These are phyloP conservation scores for Aphelenchoides avenae DNA, from an alignment of 1,140 invertebrate genomes.

Conservation along the genomic window DNA sequence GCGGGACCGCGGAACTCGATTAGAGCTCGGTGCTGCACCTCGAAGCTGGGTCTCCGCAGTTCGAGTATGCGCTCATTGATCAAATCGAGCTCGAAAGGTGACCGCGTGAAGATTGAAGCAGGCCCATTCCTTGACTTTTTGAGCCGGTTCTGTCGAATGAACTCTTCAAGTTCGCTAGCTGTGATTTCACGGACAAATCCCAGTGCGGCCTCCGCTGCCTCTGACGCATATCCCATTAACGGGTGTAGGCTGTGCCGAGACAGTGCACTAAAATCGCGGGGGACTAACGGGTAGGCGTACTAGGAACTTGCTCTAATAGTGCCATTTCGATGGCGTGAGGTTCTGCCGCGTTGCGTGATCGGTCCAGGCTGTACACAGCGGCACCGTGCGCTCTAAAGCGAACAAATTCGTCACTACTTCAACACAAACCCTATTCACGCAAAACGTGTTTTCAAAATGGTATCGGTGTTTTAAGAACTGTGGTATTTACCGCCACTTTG, in stretches of 20 bases:
- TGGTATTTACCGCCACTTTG: neutral
- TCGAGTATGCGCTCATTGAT: slow-evolving; percentile 39
- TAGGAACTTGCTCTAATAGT: slow-evolving; percentile 21
- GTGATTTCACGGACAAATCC: slow-evolving; percentile 41
- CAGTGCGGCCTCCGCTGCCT: slow-evolving; percentile 22
- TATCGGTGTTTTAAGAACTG: neutral
- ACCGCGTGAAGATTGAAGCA: slow-evolving; percentile 33
- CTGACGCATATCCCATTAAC: slow-evolving; percentile 30
- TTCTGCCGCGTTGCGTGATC: slow-evolving; percentile 19
- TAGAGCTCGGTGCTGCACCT: neutral
- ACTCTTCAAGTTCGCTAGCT: slow-evolving; percentile 32
- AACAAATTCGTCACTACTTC: neutral
- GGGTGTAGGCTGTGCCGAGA: slow-evolving; percentile 32
- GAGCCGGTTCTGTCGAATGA: slow-evolving; percentile 26
- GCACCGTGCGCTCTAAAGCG: slow-evolving; percentile 30
- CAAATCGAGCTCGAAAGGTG: slow-evolving; percentile 32
- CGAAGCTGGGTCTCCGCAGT: slow-evolving; percentile 8
- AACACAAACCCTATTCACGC: neutral
- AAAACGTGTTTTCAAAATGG: neutral
- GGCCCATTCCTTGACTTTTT: slow-evolving; percentile 11
- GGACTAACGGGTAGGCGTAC: neutral
- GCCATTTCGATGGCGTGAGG: slow-evolving; percentile 3
- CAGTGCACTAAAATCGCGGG: slow-evolving; percentile 34
- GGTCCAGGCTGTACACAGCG: slow-evolving; percentile 36
- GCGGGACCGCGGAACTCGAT: slow-evolving; percentile 20